Evolutionary conservation across 2,888 invertebrate species (phyloP).

Genomic region (Platerodrilus igneus): DNA sequence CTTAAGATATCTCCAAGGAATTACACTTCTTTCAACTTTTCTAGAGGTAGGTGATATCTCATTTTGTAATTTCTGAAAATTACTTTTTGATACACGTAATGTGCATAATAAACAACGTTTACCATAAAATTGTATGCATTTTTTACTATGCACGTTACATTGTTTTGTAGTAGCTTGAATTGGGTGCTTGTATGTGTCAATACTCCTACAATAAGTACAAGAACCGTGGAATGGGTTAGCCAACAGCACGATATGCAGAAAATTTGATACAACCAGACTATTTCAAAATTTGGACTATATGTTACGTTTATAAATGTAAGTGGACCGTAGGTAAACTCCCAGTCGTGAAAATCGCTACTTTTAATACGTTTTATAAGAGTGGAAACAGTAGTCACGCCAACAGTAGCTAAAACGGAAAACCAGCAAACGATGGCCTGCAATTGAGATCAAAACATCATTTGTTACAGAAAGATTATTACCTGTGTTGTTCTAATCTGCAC

Average conservation of each 20-base stretch:
- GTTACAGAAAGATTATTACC: too few relatives aligned
- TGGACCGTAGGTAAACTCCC: constrained; percentile 14
- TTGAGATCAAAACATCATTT: too few relatives aligned
- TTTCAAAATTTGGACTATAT: constrained; percentile 15
- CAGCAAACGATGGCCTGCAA: too few relatives aligned
- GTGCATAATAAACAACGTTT: too few relatives aligned
- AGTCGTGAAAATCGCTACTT: constrained; percentile 12
- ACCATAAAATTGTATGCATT: constrained; percentile 12
- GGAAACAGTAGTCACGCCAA: too few relatives aligned
- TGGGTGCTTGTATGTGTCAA: constrained; percentile 14
- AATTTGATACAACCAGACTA: constrained; percentile 10
- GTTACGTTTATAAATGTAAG: constrained; percentile 12
- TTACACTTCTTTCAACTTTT: constrained; percentile 9
- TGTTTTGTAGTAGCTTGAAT: constrained; percentile 16
- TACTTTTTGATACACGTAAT: too few relatives aligned
- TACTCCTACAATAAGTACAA: constrained; percentile 11
- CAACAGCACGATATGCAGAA: constrained; percentile 8
- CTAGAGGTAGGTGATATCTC: too few relatives aligned
- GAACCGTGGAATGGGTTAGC: constrained; percentile 4
- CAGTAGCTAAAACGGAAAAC: too few relatives aligned
- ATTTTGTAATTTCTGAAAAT: not conserved
- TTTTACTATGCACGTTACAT: constrained; percentile 9
- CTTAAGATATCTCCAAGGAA: constrained; percentile 13
- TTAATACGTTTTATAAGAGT: too few relatives aligned
- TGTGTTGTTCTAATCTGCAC: too few relatives aligned